phyloP scores from a whole-genome alignment of 2,113 vertebrate genomes.

The Serinus canaria region DNA sequence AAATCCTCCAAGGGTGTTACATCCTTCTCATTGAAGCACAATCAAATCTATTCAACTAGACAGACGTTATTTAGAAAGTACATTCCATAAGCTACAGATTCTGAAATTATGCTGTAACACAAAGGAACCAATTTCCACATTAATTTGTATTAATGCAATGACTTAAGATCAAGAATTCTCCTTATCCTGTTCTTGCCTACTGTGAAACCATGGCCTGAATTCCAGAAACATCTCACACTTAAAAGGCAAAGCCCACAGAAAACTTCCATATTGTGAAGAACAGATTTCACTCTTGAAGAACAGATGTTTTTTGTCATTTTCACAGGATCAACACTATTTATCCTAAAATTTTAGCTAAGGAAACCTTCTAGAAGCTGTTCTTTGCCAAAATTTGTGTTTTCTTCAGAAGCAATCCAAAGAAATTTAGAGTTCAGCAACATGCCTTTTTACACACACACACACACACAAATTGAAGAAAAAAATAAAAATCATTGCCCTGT shows the following conservation, averaged over 20 bases:
- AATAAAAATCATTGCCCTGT: neutral
- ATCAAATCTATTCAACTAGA: slow-evolving; percentile 18
- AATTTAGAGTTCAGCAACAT: neutral
- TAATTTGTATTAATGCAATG: slow-evolving; percentile 41
- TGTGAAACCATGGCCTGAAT: neutral
- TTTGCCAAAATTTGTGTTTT: neutral
- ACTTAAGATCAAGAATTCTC: slow-evolving; percentile 34
- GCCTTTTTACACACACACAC: neutral
- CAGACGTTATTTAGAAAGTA: neutral
- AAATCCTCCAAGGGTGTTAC: neutral
- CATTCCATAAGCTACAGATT: slow-evolving; percentile 14
- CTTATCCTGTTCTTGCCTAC: neutral
- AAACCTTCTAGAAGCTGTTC: neutral
- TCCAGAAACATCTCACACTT: slow-evolving; percentile 12
- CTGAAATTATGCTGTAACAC: slow-evolving; percentile 24
- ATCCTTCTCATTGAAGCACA: neutral
- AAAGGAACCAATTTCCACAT: slow-evolving; percentile 53
- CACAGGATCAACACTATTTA: neutral
- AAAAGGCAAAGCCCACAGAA: neutral
- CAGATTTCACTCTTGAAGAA: neutral
- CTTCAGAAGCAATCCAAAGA: neutral
- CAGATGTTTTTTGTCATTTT: neutral
- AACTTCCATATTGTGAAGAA: neutral
- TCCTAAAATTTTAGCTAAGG: neutral
- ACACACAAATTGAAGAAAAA: neutral